Evolutionary conservation across 53 echinoderm and acorn worm genomes (phyloP).

Genomic region (Henricia sp.): DNA sequence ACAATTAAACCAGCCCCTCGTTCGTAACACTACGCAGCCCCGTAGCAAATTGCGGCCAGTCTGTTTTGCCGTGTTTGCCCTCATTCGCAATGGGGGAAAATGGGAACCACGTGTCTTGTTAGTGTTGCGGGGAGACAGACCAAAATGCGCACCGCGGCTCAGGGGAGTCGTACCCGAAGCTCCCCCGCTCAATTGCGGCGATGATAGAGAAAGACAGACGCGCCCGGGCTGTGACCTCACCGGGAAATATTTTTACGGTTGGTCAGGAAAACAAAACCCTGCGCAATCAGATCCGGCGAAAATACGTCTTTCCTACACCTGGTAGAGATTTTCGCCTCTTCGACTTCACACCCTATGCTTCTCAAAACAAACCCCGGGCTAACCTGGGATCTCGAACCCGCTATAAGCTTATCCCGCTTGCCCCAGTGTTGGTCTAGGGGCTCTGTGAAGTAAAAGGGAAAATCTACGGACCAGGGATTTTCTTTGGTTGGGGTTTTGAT

Average conservation of each 20-base stretch:
- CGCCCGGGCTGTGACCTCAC: constrained; percentile 26
- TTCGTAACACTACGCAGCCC: too few species aligned
- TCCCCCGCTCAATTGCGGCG: constrained; percentile 1
- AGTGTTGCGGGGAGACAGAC: background rate
- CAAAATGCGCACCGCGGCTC: background rate
- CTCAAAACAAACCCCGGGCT: constrained; percentile 25
- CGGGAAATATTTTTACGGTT: constrained; percentile 17
- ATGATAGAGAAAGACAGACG: constrained; percentile 5
- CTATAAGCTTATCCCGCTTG: constrained; percentile 8
- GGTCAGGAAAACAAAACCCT: constrained; percentile 45
- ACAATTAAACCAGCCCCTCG: too few species aligned
- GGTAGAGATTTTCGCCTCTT: constrained; percentile 39
- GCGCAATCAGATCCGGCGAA: constrained; percentile 16
- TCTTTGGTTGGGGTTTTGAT: constrained; percentile 55
- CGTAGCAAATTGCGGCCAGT: too few species aligned
- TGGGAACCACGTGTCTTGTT: too few species aligned
- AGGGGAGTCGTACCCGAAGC: background rate
- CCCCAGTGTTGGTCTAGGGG: constrained; percentile 1
- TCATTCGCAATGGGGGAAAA: background rate
- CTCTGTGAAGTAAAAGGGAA: too few species aligned
- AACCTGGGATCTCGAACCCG: constrained; percentile 9
- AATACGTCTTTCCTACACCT: constrained; percentile 30
- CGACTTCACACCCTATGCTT: background rate
- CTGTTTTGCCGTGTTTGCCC: background rate
- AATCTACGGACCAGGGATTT: background rate